Evolutionary conservation across 2,113 vertebrate genomes (phyloP), one percentile per base, ranked within the genome.

Genomic region (Sakesphorus luctuosus): DNA sequence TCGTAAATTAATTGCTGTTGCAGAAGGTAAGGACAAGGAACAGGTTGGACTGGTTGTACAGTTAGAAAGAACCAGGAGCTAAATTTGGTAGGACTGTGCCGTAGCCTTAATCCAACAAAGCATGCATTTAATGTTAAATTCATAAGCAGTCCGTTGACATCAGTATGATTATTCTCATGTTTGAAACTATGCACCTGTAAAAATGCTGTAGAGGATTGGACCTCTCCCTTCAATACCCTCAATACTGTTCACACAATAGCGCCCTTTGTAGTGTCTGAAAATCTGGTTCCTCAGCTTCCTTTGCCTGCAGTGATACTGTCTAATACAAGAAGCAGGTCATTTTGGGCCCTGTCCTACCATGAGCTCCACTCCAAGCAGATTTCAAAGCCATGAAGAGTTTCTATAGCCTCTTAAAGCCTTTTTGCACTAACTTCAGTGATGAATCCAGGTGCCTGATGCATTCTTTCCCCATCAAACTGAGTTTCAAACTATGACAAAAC

Each of bases 211-310:
- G 26, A 61, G 79, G 76, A 78, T 77, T 49, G 65, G 35, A 59
- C 85, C 56, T 86, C 75, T 95, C 85, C 92, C 88, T 96, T 75
- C 68, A 83, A 38, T 86, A 83, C 13, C 28, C 61, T 77, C 47
- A 5, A 5, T 18, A 87, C n/a, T 43, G 31, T 88, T 94, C 85
- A 84, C 73, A 92, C 84, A 91, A 84, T 71, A 44, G 61, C n/a
- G 38, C 47, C 78, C 93, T 94, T 94, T 86, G 79, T 96, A 86
- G 50, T 55, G 65, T 94, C 43, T 89, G 90, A 93, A 96, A 95
- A 94, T 88, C 93, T 86, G 56, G 65, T 95, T 96, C 36, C 38
- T 90, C 79, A 7, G 66, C 93, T 94, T 95, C 76, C n/a, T 91
- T 89, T 75, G 68, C 93, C 73, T 77, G 61, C 77, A 86, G 85